Evolutionary conservation across 1,140 invertebrate genomes (phyloP).

Genomic region (Hestina assimilis): DNA sequence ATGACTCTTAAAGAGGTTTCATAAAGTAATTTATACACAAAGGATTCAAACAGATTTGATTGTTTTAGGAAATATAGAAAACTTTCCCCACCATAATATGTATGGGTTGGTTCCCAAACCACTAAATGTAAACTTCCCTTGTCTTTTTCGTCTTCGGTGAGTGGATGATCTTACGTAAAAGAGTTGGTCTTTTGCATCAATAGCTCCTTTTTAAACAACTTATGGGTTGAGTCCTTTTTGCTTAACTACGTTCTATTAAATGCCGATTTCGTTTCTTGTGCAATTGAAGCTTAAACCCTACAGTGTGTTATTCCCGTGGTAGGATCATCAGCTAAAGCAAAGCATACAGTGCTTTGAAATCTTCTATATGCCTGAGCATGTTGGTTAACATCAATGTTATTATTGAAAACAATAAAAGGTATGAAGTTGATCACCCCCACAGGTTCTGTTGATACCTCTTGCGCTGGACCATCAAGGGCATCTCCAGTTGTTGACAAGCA

Average conservation of each 20-base stretch:
- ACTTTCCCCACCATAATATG: no score
- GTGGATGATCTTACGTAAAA: neutral
- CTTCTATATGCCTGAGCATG: constrained; percentile 31
- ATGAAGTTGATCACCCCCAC: constrained; percentile 52
- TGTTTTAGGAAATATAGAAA: no score
- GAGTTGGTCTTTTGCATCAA: no score
- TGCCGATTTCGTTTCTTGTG: neutral
- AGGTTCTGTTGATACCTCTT: constrained; percentile 32
- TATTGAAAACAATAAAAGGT: constrained; percentile 57
- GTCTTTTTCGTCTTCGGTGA: no score
- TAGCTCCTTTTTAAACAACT: no score
- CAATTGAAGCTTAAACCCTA: constrained; percentile 21
- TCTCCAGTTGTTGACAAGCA: constrained; percentile 44
- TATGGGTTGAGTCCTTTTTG: no score
- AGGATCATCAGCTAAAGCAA: constrained; percentile 45
- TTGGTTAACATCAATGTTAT: constrained; percentile 28
- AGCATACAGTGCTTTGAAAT: constrained; percentile 46
- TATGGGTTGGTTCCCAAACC: no score
- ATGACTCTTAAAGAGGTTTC: no score
- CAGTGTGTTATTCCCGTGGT: constrained; percentile 41
- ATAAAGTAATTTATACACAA: no score
- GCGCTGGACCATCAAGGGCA: constrained; percentile 37
- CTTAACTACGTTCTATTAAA: no score
- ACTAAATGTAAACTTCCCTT: no score
- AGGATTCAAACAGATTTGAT: no score